These are phyloP conservation scores for Huso huso DNA, from an alignment of 2,797 vertebrate species.

Conservation along the genomic window DNA sequence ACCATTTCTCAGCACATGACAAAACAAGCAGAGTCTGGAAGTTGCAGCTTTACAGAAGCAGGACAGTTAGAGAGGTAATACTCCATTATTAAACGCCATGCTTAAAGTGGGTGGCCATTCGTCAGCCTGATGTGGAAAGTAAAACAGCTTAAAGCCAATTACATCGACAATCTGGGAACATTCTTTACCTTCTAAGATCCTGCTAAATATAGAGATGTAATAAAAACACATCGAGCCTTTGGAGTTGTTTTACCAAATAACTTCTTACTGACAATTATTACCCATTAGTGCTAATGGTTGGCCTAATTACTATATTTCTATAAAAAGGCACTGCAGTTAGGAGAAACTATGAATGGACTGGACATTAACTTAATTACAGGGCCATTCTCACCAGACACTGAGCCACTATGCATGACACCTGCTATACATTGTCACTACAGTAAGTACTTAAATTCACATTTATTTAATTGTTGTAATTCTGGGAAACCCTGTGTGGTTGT, in stretches of 20 bases:
- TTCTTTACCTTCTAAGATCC: conserved; percentile 68
- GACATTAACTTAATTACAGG: conserved; percentile 62
- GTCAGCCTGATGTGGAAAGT: conserved; percentile 59
- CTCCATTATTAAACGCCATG: conserved; percentile 33
- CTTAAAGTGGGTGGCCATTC: conserved; percentile 62
- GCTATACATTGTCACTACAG: conserved; percentile 24
- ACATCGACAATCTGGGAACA: conserved; percentile 69
- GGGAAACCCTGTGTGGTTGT: too few species aligned
- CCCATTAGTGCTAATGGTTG: conserved; percentile 72
- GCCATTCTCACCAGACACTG: conserved; percentile 44
- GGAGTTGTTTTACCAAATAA: conserved; percentile 71
- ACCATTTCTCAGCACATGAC: not conserved
- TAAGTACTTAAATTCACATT: not conserved
- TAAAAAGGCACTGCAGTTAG: conserved; percentile 71
- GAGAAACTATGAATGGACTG: conserved; percentile 56
- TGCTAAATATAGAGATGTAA: conserved; percentile 66
- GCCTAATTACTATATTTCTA: conserved; percentile 76
- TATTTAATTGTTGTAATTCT: not conserved
- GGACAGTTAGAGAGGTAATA: conserved; percentile 32
- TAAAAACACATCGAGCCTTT: conserved; percentile 69
- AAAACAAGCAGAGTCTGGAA: not conserved
- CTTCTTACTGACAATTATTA: conserved; percentile 81
- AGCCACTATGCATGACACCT: conserved; percentile 26
- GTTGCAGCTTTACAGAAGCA: conserved; percentile 9
- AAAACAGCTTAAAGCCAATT: conserved; percentile 60